These are phyloP conservation scores for Megaleporinus macrocephalus DNA, from an alignment of 2,113 vertebrate genomes.

Conservation along the genomic window DNA sequence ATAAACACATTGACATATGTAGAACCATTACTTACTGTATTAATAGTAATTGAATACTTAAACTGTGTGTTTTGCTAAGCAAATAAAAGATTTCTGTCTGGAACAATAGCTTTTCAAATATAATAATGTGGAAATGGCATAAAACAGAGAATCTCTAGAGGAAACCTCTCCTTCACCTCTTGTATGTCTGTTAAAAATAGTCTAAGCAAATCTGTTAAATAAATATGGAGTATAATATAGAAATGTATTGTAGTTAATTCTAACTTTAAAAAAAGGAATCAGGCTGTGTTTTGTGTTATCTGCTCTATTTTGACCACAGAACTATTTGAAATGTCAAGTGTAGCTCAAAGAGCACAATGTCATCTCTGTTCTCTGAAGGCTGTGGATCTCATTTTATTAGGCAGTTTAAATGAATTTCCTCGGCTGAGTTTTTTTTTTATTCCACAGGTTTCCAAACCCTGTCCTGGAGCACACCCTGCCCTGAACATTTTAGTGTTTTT, in stretches of 20 bases:
- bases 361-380: not conserved
- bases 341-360: not conserved
- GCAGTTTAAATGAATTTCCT: not conserved
- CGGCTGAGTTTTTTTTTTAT: not conserved
- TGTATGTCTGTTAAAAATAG: not conserved
- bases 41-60: no score
- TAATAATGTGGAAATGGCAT: no score
- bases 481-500: no score
- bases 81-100: no score
- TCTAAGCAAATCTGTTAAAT: not conserved
- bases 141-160: no score
- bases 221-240: not conserved
- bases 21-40: no score
- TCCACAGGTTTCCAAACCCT: not conserved
- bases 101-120: no score
- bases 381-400: not conserved
- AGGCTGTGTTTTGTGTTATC: no score
- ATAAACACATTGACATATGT: no score
- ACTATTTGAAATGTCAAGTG: not conserved
- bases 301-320: not conserved
- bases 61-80: no score
- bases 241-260: no score
- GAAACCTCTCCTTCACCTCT: not conserved
- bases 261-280: no score
- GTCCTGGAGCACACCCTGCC: not conserved